Evolutionary conservation across 2,888 invertebrate genomes (phyloP), one percentile per base, ranked within the genome.

Genomic region (Oscheius sp.): DNA sequence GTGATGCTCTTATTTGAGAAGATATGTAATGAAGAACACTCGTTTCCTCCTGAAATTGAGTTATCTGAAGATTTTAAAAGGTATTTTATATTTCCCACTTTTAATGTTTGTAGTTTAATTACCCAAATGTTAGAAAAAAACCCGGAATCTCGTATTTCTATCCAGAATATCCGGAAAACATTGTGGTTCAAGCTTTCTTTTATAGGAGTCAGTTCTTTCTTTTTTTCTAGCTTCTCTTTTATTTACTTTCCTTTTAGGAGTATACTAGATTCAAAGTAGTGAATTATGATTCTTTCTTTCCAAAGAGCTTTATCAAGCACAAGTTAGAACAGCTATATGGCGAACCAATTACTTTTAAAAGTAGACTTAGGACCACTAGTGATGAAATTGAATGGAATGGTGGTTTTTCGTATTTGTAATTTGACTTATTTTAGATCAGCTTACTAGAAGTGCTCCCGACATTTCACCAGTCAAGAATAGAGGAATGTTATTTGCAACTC

Each of bases 11-110:
- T 98, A 81, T 92, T 95, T 88, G 96, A 97, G 88, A 93, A 93
- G 84, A 97, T 98, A 84, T 94, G 94, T 0, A 92, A 91, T 83
- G 93, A 93, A 41, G 91, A 92, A 82, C 93, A 94, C 86, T 90
- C 91, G 69, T 92, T 95, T 86, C 97, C 97, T 0, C 89, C 90
- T 33, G 90, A 91, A 50, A 89, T 95, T 44, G 90, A 92, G 1
- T 28, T 85, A 9, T 51, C 72, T 3, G 50, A 45, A 0, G 67
- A 74, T 30, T 50, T 81, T 6, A 22, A 72, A 51, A 67, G 72
- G 70, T 77, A 12, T 22, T 71, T 59, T 24, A 56, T n/a, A 9
- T n/a, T 36, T n/a, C 12, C 6, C n/a, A n/a, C 2, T 32, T 54
- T 30, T 24, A 51, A 5, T 38, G 12, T 12, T 24, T 20, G 41